Base-by-base conservation (phyloP, 2,797 vertebrate genomes). In the Lepus oiostolus region DNA sequence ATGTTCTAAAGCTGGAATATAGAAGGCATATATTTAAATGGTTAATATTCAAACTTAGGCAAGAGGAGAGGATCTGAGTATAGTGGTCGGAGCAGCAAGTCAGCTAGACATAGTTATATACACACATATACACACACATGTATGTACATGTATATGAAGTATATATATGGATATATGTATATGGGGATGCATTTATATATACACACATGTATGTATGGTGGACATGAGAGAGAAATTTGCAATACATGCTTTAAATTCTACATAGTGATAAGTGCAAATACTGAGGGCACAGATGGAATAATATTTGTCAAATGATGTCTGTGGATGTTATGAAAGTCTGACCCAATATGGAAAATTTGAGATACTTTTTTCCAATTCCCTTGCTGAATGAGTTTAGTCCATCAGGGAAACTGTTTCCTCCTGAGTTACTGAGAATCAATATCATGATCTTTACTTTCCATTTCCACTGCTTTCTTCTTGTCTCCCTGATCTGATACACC, bases 251-350 rank as follows among this genome's bases (percentile, higher is more conserved):
- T 16, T 4, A 38, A 95, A 89, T 35, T 74, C 67, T 71, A 5
- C n/a, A 47, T 83, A 32, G 10, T 85, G 71, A 28, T 94, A 88
- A 81, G 26, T 70, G 35, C 12, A 94, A 90, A 82, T 54, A 17
- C 38, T 71, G n/a, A 92, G 88, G 88, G 62, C 88, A 96, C 22
- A 89, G 60, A 70, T 77, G 28, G 42, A 17, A 85, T 26, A 9
- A n/a, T 88, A 92, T 75, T 85, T 88, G 50, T 88, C 54, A 67
- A 52, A 71, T 75, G 90, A 85, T 35, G 50, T 58, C 62, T 95
- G 38, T 72, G 38, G 24, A 47, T 35, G 75, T 38, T 76, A 58
- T 26, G 2, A 89, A 95, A 76, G 24, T 83, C 42, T 85, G 90
- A 92, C 84, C 60, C n/a, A 47, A 68, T 19, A 32, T 24, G 63